Percentiles rank a stretch among this genome's conserved stretches.
Conservation (phyloP, 2,888 invertebrate species). For the Xestia sexstrigata region DNA sequence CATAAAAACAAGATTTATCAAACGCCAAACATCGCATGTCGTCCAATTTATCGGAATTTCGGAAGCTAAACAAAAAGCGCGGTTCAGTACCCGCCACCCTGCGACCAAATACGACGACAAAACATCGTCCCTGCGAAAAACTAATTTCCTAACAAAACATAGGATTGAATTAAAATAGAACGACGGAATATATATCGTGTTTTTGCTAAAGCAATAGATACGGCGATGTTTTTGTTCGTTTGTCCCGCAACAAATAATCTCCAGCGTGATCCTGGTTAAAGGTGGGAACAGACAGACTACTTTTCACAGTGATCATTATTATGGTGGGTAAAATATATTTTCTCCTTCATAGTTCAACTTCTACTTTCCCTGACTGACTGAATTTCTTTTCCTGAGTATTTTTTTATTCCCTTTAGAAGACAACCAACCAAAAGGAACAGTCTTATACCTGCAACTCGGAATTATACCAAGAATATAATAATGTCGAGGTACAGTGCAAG, state of each 20-base stretch:
- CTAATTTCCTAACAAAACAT: constrained; percentile 66
- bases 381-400: no score
- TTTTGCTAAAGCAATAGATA: constrained; percentile 59
- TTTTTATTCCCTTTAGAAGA: not conserved
- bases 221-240: constrained; percentile 62
- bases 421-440: not conserved
- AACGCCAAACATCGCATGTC: constrained; percentile 28
- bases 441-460: not conserved
- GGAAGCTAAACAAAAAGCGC: constrained; percentile 52
- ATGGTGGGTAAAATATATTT: not conserved
- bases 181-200: constrained; percentile 52
- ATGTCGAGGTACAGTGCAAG: not conserved
- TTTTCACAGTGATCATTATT: not conserved
- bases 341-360: not conserved
- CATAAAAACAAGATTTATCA: constrained; percentile 61
- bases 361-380: not conserved
- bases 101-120: constrained; percentile 45
- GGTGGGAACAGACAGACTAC: constrained; percentile 24
- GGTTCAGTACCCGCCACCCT: constrained; percentile 37
- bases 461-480: not conserved
- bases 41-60: constrained; percentile 57
- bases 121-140: constrained; percentile 54
- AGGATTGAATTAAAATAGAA: constrained; percentile 66
- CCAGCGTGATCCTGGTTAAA: constrained; percentile 29
- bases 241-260: constrained; percentile 57